Base-by-base conservation (phyloP, 2,888 invertebrate species). In the Thymelicus lineola region DNA sequence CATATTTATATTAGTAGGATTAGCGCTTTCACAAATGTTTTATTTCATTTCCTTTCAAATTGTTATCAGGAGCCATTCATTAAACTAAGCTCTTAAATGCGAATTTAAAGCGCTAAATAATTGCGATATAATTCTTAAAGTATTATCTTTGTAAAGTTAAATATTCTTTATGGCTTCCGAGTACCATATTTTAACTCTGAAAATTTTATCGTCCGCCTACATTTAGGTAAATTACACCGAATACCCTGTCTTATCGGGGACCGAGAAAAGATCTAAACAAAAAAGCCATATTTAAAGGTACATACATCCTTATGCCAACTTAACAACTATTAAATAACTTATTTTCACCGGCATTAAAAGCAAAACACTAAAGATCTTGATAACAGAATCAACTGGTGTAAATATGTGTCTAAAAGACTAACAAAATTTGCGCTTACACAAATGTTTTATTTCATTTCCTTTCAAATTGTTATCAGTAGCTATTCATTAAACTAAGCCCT, bases 91-190 rank as follows among this genome's bases (percentile, higher is more conserved):
- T 65, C 38, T 50, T 66, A 73, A 73, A 74, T 62, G 71, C 71
- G 71, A 74, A 75, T 79, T 82, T 81, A 76, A 79, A 80, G 75
- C 78, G 79, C 76, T 79, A 80, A 80, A 80, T 80, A 84, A 85
- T 81, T 82, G 79, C 77, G 78, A 75, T 82, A 82, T 84, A 85
- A 86, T 83, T 82, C 80, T 75, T 77, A 82, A 88, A 87, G 85
- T 85, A 78, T 84, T 82, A 83, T 84, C 84, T 82, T 79, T 82
- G 84, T 88, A 88, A 88, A 86, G 86, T 86, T 83, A 86, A 87
- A 90, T 88, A 86, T 89, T 87, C 84, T 88, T 90, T 89, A 91
- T 85, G 84, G 81, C 85, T 88, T 91, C 90, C 91, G 86, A 86
- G 81, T 80, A 83, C 85, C 85, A 89, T 90, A 91, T 86, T 90